A percentile compares a stretch with the other conserved stretches of the same genome.
Evolutionary conservation across 2,113 vertebrate species (phyloP).

Genomic region (Embiotoca jacksoni): DNA sequence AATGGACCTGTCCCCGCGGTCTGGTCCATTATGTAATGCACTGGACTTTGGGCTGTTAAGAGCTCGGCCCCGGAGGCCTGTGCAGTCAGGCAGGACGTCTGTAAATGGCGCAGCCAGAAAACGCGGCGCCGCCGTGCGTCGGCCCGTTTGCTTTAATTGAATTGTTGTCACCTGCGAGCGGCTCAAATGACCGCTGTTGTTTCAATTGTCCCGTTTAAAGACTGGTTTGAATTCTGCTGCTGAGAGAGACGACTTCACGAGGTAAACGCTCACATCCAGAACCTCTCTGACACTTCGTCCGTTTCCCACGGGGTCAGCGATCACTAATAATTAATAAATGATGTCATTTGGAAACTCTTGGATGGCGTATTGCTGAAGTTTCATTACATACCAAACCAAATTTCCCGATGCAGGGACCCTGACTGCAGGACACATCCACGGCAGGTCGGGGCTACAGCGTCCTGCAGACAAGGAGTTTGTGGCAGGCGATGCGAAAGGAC

Average conservation of each 20-base stretch:
- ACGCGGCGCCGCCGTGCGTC: slow-evolving; percentile 24
- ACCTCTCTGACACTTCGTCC: background rate
- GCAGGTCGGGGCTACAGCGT: no score
- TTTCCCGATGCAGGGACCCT: no score
- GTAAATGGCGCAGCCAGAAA: slow-evolving; percentile 49
- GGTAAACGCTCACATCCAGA: slow-evolving; percentile 3
- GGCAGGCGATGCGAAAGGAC: no score
- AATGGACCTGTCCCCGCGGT: slow-evolving; percentile 52
- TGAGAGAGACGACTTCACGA: slow-evolving; percentile 10
- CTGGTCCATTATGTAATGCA: slow-evolving; percentile 65
- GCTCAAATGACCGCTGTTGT: slow-evolving; percentile 40
- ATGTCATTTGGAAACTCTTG: background rate
- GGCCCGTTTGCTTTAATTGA: slow-evolving; percentile 59
- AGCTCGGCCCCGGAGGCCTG: slow-evolving; percentile 37
- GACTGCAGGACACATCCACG: no score
- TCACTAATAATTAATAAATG: background rate
- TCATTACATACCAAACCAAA: no score
- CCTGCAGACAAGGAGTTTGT: no score
- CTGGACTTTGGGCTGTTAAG: slow-evolving; percentile 52
- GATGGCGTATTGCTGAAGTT: no score
- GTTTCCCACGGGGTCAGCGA: background rate
- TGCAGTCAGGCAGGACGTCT: slow-evolving; percentile 44
- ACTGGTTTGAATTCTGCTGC: slow-evolving; percentile 32
- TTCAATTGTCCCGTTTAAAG: slow-evolving; percentile 52
- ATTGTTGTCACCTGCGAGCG: slow-evolving; percentile 59